A percentile compares a stretch with the other conserved stretches of the same genome.
These are phyloP conservation scores for Gavia stellata DNA, from an alignment of 2,113 vertebrate genomes.

Conservation along the genomic window DNA sequence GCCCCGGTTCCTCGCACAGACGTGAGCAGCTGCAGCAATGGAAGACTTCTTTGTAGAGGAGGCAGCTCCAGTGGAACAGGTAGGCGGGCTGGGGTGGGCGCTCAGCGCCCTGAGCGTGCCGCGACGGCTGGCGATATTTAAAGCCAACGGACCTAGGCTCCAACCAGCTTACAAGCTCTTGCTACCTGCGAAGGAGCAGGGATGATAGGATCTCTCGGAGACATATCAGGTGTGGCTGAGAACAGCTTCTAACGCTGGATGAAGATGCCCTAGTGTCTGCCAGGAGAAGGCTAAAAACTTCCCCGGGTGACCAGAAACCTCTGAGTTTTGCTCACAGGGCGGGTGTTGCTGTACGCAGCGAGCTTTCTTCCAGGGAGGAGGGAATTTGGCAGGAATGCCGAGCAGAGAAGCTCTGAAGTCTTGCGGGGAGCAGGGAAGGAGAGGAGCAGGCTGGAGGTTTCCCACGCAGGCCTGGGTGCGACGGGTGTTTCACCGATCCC, in stretches of 20 bases:
- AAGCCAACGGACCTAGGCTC: not conserved
- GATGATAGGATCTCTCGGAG: not conserved
- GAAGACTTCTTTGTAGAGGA: conserved; percentile 51
- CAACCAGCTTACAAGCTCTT: not conserved
- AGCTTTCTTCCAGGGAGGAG: not conserved
- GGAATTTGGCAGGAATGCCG: not conserved
- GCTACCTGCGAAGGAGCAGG: not conserved
- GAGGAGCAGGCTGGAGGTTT: not conserved
- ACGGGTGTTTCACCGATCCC: not conserved
- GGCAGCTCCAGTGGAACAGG: conserved; percentile 17
- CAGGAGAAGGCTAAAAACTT: not conserved
- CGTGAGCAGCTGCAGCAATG: conserved; percentile 25
- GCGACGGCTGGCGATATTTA: not conserved
- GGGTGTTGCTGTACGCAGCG: not conserved
- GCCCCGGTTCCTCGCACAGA: conserved; percentile 34
- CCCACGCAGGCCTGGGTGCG: not conserved
- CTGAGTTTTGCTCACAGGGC: not conserved
- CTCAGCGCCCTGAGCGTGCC: not conserved
- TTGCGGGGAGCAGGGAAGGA: not conserved
- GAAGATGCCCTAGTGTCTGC: not conserved
- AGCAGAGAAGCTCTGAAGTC: not conserved
- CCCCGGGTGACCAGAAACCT: not conserved
- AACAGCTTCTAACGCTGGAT: not conserved
- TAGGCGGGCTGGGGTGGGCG: conserved; percentile 5
- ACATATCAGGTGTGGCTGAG: not conserved